Conservation (phyloP, 2,113 vertebrate genomes). For the Scatophagus argus region DNA sequence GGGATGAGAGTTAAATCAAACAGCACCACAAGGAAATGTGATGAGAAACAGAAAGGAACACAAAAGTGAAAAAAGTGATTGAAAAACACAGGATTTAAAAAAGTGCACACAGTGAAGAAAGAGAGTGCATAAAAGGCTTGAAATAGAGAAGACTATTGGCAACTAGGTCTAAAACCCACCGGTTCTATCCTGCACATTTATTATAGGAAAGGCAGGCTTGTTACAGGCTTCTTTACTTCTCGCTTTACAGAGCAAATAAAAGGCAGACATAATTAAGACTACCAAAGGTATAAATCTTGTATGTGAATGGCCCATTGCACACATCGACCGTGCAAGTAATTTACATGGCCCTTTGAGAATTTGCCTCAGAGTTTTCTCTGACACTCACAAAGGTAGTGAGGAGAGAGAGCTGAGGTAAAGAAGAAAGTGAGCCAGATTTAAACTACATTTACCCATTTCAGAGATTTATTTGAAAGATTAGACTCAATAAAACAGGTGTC, state of each 20-base stretch:
- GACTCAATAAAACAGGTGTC: neutral
- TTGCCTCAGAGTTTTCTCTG: slow-evolving; percentile 59
- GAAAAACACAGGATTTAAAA: neutral
- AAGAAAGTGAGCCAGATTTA: neutral
- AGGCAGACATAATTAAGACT: slow-evolving; percentile 82
- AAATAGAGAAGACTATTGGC: slow-evolving; percentile 43
- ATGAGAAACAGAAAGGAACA: neutral
- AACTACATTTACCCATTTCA: slow-evolving; percentile 8
- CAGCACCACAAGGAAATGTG: neutral
- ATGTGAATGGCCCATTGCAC: slow-evolving; percentile 81
- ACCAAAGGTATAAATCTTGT: slow-evolving; percentile 80
- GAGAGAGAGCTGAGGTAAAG: slow-evolving; percentile 10
- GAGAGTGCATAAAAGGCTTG: slow-evolving; percentile 13
- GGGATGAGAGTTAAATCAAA: slow-evolving; percentile 8
- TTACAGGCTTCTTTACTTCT: slow-evolving; percentile 74
- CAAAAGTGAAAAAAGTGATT: neutral
- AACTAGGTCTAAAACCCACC: slow-evolving; percentile 45
- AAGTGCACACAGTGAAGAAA: neutral
- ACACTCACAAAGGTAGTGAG: slow-evolving; percentile 60
- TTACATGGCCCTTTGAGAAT: slow-evolving; percentile 81
- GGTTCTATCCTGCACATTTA: slow-evolving; percentile 68
- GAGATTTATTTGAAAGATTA: slow-evolving; percentile 8
- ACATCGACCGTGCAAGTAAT: slow-evolving; percentile 77
- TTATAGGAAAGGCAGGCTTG: slow-evolving; percentile 63
- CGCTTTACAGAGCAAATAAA: slow-evolving; percentile 83